Evolutionary conservation across 2,888 invertebrate species (phyloP).

Genomic region (Tanytarsus gracilentus): DNA sequence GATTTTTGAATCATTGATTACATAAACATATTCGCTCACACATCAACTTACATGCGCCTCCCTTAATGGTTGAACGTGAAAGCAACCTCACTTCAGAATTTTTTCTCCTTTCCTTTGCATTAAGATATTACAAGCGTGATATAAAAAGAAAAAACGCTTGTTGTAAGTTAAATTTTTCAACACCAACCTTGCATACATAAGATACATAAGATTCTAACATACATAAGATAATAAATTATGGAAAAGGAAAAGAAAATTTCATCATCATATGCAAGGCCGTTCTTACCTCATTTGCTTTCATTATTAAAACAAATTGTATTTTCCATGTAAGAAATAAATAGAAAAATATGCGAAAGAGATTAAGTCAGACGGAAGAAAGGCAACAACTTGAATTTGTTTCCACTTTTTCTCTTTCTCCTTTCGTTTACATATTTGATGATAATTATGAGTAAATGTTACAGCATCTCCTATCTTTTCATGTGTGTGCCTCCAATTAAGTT

Average conservation of each 20-base stretch:
- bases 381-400: slow-evolving; percentile 8
- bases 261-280: not conserved
- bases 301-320: not conserved
- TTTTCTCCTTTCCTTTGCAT: too few relatives aligned
- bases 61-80: too few relatives aligned
- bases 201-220: not conserved
- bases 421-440: not conserved
- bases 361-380: not conserved
- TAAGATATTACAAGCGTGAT: too few relatives aligned
- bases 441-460: too few relatives aligned
- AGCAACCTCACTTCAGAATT: too few relatives aligned
- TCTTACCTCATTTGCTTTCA: not conserved
- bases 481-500: too few relatives aligned
- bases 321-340: not conserved
- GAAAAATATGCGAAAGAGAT: not conserved
- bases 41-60: too few relatives aligned
- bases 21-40: too few relatives aligned
- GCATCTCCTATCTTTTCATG: too few relatives aligned
- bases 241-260: not conserved
- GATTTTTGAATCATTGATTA: too few relatives aligned
- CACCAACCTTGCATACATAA: not conserved
- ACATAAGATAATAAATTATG: not conserved
- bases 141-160: too few relatives aligned
- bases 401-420: not conserved
- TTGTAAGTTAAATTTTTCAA: slow-evolving; percentile 4